Evolutionary conservation across 2,888 invertebrate genomes (phyloP), one percentile per base, ranked within the genome.

Genomic region (Sepioteuthis lessoniana): DNA sequence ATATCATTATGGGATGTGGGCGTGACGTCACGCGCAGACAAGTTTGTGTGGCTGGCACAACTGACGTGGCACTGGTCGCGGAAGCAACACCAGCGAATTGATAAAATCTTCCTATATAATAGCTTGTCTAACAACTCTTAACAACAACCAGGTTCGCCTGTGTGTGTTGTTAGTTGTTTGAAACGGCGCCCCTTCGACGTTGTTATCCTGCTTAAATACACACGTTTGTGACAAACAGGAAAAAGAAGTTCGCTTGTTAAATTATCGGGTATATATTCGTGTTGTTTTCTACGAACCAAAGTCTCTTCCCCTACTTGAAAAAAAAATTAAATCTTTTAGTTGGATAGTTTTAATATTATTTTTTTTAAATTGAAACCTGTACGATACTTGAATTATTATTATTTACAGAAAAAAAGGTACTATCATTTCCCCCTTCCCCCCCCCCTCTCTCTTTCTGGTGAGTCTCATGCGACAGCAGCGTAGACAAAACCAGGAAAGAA

Each of bases 41-140:
- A 76, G 76, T n/a, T 76, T 92, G 92, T 92, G 92, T 92, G 92
- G 92, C 47, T 92, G 92, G 92, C 92, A 92, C n/a, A 92, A 46
- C 46, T 92, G 92, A 92, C 92, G 92, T 92, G 92, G 92, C 92
- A 92, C 31, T 92, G 76, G 25, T 76, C 76, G n/a, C n/a, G 8
- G n/a, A 76, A 35, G 21, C 13, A n/a, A 76, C 76, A 35, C 76
- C 76, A n/a, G n/a, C 76, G 19, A 76, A n/a, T 35, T 76, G 19
- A 76, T 35, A 76, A 76, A 8, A 2, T n/a, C n/a, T 76, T 35
- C n/a, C 76, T 76, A 76, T 76, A 35, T 76, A 60, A 60, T 60
- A 60, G 25, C 76, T 76, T 76, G n/a, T 76, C 76, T n/a, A n/a
- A 76, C 76, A 76, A 76, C 76, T 4, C n/a, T 35, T 16, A n/a